Percentiles rank a stretch among this genome's conserved stretches.
phyloP scores from a whole-genome alignment of 2,113 vertebrate genomes.

The Seriola dumerili region DNA sequence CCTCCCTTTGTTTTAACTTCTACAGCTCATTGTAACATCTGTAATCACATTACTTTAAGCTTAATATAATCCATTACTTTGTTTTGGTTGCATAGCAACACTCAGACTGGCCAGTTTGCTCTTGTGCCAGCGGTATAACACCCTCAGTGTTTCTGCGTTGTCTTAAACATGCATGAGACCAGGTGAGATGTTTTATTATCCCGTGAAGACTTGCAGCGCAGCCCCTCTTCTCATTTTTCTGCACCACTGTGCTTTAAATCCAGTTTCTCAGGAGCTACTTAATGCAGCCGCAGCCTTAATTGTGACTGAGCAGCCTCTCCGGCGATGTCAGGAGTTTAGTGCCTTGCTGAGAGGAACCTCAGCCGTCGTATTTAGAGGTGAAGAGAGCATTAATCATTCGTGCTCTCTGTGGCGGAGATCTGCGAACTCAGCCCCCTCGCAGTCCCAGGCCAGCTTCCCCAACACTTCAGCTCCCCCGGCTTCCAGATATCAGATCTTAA shows the following conservation, averaged over 20 bases:
- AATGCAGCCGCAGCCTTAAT: neutral
- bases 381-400: constrained; percentile 39
- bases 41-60: neutral
- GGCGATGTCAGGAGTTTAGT: constrained; percentile 1
- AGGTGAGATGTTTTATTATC: constrained; percentile 14
- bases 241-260: constrained; percentile 21
- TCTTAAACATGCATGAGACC: neutral
- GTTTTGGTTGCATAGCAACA: constrained; percentile 32
- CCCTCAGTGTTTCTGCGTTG: neutral
- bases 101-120: neutral
- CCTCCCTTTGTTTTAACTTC: neutral
- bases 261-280: neutral
- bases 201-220: neutral
- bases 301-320: neutral
- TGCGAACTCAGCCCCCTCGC: constrained; percentile 28
- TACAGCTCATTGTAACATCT: neutral
- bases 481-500: constrained; percentile 24
- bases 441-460: neutral
- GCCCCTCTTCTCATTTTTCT: constrained; percentile 1
- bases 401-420: constrained; percentile 2
- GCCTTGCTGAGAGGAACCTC: constrained; percentile 55
- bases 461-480: neutral
- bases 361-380: constrained; percentile 31
- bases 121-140: neutral
- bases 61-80: neutral